Base-by-base conservation (phyloP, 2,888 invertebrate genomes). In the Napeogenes sylphis region DNA sequence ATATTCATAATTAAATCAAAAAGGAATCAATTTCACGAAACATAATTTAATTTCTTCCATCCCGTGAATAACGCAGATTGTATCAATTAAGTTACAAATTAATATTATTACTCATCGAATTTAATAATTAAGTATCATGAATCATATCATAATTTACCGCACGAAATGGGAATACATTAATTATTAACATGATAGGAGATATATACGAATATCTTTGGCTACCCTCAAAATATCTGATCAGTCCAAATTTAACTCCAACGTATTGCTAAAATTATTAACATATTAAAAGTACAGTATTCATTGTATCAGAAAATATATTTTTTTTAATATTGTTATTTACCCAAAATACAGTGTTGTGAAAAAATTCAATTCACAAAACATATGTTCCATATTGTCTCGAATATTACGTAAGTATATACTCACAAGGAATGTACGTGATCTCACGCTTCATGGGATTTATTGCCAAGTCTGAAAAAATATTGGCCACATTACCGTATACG, bases 381-480 rank as follows among this genome's bases (percentile, higher is more conserved):
- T 58, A 60, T 55, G 56, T 58, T 62, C 58, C 45, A 62, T 64
- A 62, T 63, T 61, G 61, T 67, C 67, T 67, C 47, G 42, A 58
- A 61, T 65, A 65, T 65, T 65, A 67, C 63, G 63, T 65, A 63
- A 65, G 65, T 59, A 59, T 60, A 61, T 67, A 65, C 61, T 61
- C 30, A 51, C 55, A 55, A 30, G 64, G 59, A 64, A 65, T 63
- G 65, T 67, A 65, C 70, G 70, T 70, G 71, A 70, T 70, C 71
- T 60, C 64, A 68, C 70, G 65, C 64, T 64, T 62, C 67, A 66
- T 55, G 61, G 68, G 68, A 71, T 68, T 70, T 71, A 71, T 71
- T 68, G 70, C 70, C 59, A 55, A 65, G 62, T 59, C 63, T 65
- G 68, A 70, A 70, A 70, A 71, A 71, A 69, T 70, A 71, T 70